Evolutionary conservation across 2,888 invertebrate species (phyloP), one percentile per base, ranked within the genome.

Genomic region (Nematopogon swammerdamellus): DNA sequence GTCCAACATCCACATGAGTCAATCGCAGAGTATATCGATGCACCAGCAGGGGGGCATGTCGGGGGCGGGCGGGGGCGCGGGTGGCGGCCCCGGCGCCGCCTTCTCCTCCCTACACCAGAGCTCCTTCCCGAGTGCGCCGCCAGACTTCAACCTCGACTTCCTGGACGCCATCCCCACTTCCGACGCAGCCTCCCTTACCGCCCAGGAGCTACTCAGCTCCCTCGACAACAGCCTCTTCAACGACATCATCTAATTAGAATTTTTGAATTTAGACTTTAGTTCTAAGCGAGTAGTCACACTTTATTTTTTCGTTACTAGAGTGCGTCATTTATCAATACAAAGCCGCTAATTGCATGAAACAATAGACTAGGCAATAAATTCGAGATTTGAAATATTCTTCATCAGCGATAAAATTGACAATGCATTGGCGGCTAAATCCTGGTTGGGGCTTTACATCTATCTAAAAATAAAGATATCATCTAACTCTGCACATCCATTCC

Each of bases 91-190:
- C 53, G 46, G 46, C 49, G 45, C 16, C 47, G 29, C 16, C 43
- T 72, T 72, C 67, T 65, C 72, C 1, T 63, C 71, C 6, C 63
- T 73, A 49, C 73, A 72, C 54, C 60, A 58, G 54, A 59, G 79
- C 59, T 71, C 77, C 61, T 81, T 73, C 63, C 66, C 79, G 49
- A 80, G 76, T 54, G 75, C 79, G 50, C 68, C 82, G 54, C 66
- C 82, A 8, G 91, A 92, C 72, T 89, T 93, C 70, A 88, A 86
- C 69, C 84, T 93, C 60, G 92, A 93, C 80, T 91, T 92, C 76
- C 82, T 92, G 54, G 93, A 93, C 68, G 89, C 88, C 73, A 83
- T 93, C 68, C 87, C 88, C 50, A 81, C 88, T 58, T 83, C 84
- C 48, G 92, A 93, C 69, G 84, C 89, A 52, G 84, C 84, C 62